phyloP scores from a whole-genome alignment of 1,140 invertebrate species.

The Drosophila navojoa region DNA sequence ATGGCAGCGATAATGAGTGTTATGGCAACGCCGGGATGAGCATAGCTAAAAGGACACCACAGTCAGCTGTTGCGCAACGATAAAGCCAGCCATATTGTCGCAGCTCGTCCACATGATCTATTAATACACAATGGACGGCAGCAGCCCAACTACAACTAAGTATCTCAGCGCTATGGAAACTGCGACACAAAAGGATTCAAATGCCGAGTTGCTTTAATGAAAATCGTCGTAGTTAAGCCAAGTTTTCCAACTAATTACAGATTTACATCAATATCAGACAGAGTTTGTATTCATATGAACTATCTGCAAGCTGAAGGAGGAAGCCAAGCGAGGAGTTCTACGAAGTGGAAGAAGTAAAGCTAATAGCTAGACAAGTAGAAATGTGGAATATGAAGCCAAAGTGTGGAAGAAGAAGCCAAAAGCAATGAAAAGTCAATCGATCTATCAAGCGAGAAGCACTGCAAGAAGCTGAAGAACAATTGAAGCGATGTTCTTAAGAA shows the following conservation, averaged over 20 bases:
- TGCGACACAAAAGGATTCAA: neutral
- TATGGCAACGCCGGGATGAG: conserved; percentile 57
- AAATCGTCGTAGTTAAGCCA: too few species aligned
- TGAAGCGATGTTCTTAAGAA: too few species aligned
- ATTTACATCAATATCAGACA: too few species aligned
- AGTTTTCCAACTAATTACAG: too few species aligned
- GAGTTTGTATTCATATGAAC: too few species aligned
- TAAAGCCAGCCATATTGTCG: conserved; percentile 34
- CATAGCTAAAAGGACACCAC: conserved; percentile 40
- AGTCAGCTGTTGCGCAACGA: conserved; percentile 61
- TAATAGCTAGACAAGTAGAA: neutral
- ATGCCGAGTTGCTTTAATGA: neutral
- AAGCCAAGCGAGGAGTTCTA: too few species aligned
- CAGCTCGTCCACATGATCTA: conserved; percentile 3
- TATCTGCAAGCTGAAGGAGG: too few species aligned
- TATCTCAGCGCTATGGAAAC: neutral
- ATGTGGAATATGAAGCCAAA: neutral
- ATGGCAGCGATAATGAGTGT: conserved; percentile 65
- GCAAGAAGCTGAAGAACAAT: too few species aligned
- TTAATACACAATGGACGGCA: neutral
- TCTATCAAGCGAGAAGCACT: neutral
- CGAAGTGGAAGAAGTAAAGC: too few species aligned
- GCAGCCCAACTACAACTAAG: too few species aligned
- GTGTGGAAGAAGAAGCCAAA: too few species aligned
- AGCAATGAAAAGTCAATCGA: too few species aligned